phyloP scores from a whole-genome alignment of 2,797 vertebrate species.

The Coreius guichenoti region DNA sequence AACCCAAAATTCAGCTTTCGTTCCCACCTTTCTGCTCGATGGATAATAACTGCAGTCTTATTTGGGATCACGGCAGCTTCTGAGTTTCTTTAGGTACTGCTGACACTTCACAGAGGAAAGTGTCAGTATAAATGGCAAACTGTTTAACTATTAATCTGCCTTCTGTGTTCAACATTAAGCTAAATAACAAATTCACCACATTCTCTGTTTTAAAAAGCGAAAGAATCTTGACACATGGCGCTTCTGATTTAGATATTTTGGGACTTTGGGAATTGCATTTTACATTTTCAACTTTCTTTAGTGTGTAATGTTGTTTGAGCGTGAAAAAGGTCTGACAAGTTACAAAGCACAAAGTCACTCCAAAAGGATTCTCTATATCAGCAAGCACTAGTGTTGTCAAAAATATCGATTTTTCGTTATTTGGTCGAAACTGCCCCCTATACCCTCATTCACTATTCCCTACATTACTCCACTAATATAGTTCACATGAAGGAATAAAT shows the following conservation, averaged over 20 bases:
- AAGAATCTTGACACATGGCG: not conserved
- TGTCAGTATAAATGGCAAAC: not conserved
- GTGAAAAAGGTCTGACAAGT: too few species aligned
- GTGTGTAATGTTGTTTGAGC: too few species aligned
- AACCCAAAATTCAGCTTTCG: not conserved
- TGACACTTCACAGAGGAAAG: slow-evolving; percentile 6
- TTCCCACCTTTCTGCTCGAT: slow-evolving; percentile 8
- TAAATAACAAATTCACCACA: not conserved
- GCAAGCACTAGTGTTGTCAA: too few species aligned
- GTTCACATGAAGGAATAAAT: too few species aligned
- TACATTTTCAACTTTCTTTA: too few species aligned
- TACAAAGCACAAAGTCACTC: too few species aligned
- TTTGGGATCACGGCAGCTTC: not conserved
- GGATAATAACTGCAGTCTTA: not conserved
- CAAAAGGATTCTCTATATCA: too few species aligned
- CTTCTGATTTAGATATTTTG: slow-evolving; percentile 5
- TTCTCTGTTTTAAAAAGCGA: not conserved
- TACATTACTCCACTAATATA: too few species aligned
- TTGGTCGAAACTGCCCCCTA: too few species aligned
- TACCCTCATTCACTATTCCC: too few species aligned
- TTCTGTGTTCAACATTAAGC: slow-evolving; percentile 3
- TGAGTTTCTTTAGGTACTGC: not conserved
- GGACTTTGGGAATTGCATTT: not conserved
- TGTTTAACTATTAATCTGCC: slow-evolving; percentile 15
- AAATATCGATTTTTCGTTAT: too few species aligned